Conservation (phyloP, 2,797 vertebrate genomes). For the Chelon labrosus region DNA sequence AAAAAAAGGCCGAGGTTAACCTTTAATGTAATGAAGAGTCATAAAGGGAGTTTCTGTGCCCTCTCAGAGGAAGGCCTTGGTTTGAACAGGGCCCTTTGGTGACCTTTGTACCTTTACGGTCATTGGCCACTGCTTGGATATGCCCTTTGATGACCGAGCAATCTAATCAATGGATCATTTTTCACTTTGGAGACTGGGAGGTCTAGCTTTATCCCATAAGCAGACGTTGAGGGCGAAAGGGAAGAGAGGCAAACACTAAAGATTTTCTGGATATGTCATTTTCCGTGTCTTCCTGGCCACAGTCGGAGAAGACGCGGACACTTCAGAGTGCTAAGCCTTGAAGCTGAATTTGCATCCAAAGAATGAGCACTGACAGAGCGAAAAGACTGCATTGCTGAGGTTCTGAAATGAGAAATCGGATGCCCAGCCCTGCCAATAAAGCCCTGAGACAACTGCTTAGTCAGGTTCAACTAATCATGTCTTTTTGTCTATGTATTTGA, state of each 20-base stretch:
- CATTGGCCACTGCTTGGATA: slow-evolving; percentile 76
- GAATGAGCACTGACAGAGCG: slow-evolving; percentile 44
- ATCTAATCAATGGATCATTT: slow-evolving; percentile 83
- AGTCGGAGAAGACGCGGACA: slow-evolving; percentile 24
- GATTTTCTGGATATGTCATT: slow-evolving; percentile 4
- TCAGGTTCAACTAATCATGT: slow-evolving; percentile 92
- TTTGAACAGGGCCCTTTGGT: slow-evolving; percentile 78
- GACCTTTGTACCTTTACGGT: slow-evolving; percentile 84
- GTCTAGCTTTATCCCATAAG: slow-evolving; percentile 24
- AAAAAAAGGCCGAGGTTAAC: slow-evolving; percentile 42
- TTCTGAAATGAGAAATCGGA: slow-evolving; percentile 66
- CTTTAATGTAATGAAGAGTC: slow-evolving; percentile 79
- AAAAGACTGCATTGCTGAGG: slow-evolving; percentile 38
- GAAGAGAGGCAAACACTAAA: slow-evolving; percentile 11
- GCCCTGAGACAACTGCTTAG: slow-evolving; percentile 86
- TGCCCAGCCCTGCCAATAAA: slow-evolving; percentile 81
- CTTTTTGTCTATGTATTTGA: slow-evolving; percentile 88
- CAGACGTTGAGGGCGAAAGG: background rate
- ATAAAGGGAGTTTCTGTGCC: slow-evolving; percentile 79
- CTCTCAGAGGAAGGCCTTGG: slow-evolving; percentile 50
- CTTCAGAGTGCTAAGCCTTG: slow-evolving; percentile 5
- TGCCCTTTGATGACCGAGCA: slow-evolving; percentile 82
- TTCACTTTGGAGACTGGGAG: slow-evolving; percentile 68
- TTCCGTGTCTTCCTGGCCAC: slow-evolving; percentile 10
- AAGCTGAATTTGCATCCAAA: slow-evolving; percentile 27